phyloP scores from a whole-genome alignment of 2,888 invertebrate species.

The Bimastos eiseni region DNA sequence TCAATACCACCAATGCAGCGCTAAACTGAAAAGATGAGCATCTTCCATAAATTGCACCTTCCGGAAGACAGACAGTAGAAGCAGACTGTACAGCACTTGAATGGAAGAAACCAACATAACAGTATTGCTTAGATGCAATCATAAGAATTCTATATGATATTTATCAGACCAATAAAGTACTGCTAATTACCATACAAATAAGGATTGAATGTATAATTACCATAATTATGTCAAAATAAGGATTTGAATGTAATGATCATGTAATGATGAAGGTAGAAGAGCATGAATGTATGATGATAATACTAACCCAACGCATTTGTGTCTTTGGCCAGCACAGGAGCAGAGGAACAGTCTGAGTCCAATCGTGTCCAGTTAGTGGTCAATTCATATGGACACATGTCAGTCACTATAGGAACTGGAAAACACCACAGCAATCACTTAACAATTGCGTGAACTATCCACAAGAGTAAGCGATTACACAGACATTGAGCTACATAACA shows the following conservation, averaged over 20 bases:
- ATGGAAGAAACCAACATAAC: neutral
- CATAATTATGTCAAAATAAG: too few species aligned
- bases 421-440: neutral
- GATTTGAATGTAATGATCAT: neutral
- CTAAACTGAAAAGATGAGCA: constrained; percentile 3
- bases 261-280: neutral
- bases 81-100: neutral
- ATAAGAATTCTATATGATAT: neutral
- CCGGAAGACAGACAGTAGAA: neutral
- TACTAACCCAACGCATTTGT: constrained; percentile 14
- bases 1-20: constrained; percentile 1
- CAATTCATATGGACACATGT: constrained; percentile 19
- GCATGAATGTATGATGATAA: neutral
- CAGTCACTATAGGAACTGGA: constrained; percentile 21
- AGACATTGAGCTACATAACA: neutral
- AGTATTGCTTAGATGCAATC: neutral
- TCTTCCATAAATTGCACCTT: neutral
- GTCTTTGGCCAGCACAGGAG: constrained; percentile 20
- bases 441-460: neutral
- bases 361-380: constrained; percentile 20
- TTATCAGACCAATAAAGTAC: neutral
- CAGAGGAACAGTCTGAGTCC: neutral
- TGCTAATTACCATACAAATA: neutral
- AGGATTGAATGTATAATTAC: too few species aligned
- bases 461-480: neutral